Conservation (phyloP, 2,888 invertebrate species). For the Bellardia bayeri region DNA sequence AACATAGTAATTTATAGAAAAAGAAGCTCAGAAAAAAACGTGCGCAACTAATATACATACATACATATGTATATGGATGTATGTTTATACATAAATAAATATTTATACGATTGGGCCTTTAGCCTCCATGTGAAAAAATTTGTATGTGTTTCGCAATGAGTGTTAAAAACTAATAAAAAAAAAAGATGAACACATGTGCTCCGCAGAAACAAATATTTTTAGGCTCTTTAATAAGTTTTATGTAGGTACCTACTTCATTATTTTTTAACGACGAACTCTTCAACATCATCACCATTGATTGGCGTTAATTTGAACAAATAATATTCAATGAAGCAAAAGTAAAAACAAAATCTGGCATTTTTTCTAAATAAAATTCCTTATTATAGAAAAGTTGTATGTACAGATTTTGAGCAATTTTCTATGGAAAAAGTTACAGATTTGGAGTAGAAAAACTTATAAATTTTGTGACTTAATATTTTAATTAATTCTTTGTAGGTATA, state of each 20-base stretch:
- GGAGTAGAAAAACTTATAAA: no score
- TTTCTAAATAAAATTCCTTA: neutral
- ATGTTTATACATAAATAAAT: neutral
- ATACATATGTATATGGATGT: no score
- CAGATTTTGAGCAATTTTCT: no score
- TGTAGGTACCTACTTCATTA: no score
- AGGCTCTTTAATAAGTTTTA: neutral
- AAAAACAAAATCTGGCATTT: no score
- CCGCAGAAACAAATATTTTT: neutral
- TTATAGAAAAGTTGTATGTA: no score
- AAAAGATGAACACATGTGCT: neutral
- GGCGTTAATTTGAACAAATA: neutral
- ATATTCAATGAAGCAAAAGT: neutral
- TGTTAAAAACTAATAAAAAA: neutral
- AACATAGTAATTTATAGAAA: slow-evolving; percentile 2
- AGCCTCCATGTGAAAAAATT: slow-evolving; percentile 1
- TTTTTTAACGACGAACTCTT: neutral
- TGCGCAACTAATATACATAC: neutral
- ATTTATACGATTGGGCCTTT: neutral
- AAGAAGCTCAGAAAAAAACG: slow-evolving; percentile 32
- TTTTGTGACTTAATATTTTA: no score
- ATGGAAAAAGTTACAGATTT: no score
- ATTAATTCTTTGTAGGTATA: no score
- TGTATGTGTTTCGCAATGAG: neutral
- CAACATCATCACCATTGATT: neutral